Evolutionary conservation across 2,888 invertebrate species (phyloP).

Genomic region (Gortyna flavago): DNA sequence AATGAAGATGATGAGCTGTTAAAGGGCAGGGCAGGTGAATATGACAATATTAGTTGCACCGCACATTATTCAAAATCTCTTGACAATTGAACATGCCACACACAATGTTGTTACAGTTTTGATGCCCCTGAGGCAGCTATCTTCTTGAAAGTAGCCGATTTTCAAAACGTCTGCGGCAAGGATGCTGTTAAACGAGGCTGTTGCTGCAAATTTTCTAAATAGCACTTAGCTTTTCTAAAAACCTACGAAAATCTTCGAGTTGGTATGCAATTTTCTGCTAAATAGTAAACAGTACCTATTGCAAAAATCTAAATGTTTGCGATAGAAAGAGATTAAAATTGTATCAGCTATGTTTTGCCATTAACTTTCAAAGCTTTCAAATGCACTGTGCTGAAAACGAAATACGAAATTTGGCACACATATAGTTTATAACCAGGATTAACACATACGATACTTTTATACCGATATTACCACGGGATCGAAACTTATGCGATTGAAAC

Average conservation of each 20-base stretch:
- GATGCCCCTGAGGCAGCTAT: not conserved
- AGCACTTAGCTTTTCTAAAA: not conserved
- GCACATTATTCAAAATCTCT: not conserved
- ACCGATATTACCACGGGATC: too few relatives aligned
- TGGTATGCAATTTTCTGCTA: not conserved
- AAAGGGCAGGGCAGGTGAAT: too few relatives aligned
- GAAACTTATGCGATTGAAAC: too few relatives aligned
- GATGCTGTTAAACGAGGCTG: not conserved
- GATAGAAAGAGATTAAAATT: not conserved
- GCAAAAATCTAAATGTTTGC: not conserved
- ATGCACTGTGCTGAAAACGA: not conserved
- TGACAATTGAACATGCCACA: not conserved
- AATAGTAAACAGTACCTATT: not conserved
- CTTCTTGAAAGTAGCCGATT: not conserved
- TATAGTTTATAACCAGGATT: too few relatives aligned
- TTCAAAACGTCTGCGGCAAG: not conserved
- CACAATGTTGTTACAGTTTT: not conserved
- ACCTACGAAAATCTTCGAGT: not conserved
- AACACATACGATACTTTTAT: too few relatives aligned
- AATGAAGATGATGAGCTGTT: too few relatives aligned
- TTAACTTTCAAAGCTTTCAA: not conserved
- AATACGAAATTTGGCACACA: not conserved
- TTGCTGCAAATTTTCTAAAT: not conserved
- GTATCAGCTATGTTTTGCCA: not conserved
- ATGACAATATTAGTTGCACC: not conserved